These are phyloP conservation scores for Cirrhinus molitorella DNA, from an alignment of 2,797 vertebrate species.

Conservation along the genomic window DNA sequence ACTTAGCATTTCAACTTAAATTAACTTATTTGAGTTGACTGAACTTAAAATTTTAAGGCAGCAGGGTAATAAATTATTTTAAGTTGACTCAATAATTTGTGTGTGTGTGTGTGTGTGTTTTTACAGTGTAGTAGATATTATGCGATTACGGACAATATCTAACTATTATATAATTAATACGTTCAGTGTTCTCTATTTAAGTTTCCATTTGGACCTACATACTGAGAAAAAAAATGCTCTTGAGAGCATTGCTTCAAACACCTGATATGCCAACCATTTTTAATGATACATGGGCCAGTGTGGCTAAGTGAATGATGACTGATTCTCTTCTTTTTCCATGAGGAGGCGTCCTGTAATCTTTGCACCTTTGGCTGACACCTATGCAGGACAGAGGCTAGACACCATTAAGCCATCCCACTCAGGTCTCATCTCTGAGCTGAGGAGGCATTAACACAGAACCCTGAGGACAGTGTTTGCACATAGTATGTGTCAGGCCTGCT, in stretches of 20 bases:
- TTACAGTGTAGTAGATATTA: no score
- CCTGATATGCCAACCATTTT: not conserved
- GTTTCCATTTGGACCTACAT: not conserved
- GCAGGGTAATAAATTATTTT: no score
- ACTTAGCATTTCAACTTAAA: no score
- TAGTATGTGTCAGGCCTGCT: slow-evolving; percentile 27
- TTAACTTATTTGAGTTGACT: no score
- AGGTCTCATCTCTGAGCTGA: slow-evolving; percentile 34
- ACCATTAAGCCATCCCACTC: slow-evolving; percentile 30
- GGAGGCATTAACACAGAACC: slow-evolving; percentile 23
- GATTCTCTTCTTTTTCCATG: not conserved
- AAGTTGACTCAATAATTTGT: no score
- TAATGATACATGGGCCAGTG: slow-evolving; percentile 2
- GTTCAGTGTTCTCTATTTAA: not conserved
- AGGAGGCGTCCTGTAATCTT: slow-evolving; percentile 3
- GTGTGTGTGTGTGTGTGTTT: no score
- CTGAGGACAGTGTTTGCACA: slow-evolving; percentile 23
- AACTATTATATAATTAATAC: no score
- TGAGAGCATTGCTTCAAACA: slow-evolving; percentile 6
- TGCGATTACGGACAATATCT: no score
- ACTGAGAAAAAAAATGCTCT: not conserved
- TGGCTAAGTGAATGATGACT: not conserved
- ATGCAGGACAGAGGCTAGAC: not conserved
- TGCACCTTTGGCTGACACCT: slow-evolving; percentile 29
- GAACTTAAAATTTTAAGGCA: no score